Conservation (phyloP, 1,140 invertebrate genomes). For the Drosophila virilis region DNA sequence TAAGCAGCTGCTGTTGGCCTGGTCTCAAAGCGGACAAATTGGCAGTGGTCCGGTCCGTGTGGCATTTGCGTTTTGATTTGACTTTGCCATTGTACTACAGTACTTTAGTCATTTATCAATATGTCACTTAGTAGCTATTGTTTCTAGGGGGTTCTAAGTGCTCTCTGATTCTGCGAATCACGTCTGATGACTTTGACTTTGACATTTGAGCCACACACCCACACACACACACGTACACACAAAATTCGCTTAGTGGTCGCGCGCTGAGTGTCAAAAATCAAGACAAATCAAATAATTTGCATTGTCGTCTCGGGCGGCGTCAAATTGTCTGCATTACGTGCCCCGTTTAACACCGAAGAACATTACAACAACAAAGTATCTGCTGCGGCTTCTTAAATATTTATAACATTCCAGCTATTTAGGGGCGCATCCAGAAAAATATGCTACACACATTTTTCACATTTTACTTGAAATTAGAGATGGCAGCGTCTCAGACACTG, state of each 20-base stretch:
- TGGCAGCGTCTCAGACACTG: neutral
- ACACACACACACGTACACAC: too few relatives aligned
- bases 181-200: constrained; percentile 37
- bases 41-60: constrained; percentile 13
- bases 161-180: constrained; percentile 10
- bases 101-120: constrained; percentile 62
- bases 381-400: constrained; percentile 1
- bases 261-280: constrained; percentile 44
- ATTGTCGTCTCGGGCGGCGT: constrained; percentile 29
- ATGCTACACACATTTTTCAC: constrained; percentile 5
- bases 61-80: constrained; percentile 46
- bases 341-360: constrained; percentile 15
- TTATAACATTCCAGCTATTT: constrained; percentile 19
- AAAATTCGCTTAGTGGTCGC: constrained; percentile 41
- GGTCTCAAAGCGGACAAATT: constrained; percentile 26
- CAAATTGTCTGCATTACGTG: constrained; percentile 30
- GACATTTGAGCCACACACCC: constrained; percentile 28
- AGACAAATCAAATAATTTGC: constrained; percentile 48
- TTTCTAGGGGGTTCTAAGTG: constrained; percentile 27
- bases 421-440: neutral
- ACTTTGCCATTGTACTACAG: constrained; percentile 10
- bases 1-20: constrained; percentile 13
- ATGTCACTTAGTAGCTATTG: constrained; percentile 67
- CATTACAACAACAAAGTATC: neutral
- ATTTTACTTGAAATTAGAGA: neutral